These are phyloP conservation scores for Standfussiana lucernea DNA, from an alignment of 2,888 invertebrate genomes.

Conservation along the genomic window DNA sequence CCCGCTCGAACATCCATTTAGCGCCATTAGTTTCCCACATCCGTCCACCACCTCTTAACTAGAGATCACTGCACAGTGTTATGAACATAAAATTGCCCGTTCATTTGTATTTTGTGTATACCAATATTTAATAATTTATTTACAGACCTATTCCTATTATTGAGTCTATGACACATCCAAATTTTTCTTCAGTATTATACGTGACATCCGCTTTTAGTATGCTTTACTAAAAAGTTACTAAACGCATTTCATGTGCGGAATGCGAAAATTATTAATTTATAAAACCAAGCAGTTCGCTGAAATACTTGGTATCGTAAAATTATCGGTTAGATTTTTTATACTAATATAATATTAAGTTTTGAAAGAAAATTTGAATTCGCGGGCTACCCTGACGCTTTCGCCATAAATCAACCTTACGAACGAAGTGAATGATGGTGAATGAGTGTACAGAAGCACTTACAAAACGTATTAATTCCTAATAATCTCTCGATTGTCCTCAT, in stretches of 20 bases:
- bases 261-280: background rate
- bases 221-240: constrained; percentile 25
- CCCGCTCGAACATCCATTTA: constrained; percentile 79
- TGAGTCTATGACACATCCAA: constrained; percentile 62
- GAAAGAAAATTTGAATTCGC: background rate
- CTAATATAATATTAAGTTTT: background rate
- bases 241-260: background rate
- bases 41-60: constrained; percentile 55
- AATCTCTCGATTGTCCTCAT: background rate
- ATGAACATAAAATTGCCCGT: constrained; percentile 56
- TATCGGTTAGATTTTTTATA: background rate
- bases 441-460: background rate
- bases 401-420: background rate
- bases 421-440: background rate
- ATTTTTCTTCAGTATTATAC: constrained; percentile 58
- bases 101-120: constrained; percentile 51
- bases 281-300: background rate
- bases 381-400: background rate
- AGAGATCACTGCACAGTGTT: constrained; percentile 48
- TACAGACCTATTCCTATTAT: constrained; percentile 50
- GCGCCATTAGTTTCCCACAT: constrained; percentile 74
- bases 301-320: background rate
- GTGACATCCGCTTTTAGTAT: constrained; percentile 38
- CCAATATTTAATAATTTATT: constrained; percentile 54
- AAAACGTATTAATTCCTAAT: background rate